Evolutionary conservation across 2,888 invertebrate genomes (phyloP), one percentile per base, ranked within the genome.

Genomic region (Ischnus inquisitorius): DNA sequence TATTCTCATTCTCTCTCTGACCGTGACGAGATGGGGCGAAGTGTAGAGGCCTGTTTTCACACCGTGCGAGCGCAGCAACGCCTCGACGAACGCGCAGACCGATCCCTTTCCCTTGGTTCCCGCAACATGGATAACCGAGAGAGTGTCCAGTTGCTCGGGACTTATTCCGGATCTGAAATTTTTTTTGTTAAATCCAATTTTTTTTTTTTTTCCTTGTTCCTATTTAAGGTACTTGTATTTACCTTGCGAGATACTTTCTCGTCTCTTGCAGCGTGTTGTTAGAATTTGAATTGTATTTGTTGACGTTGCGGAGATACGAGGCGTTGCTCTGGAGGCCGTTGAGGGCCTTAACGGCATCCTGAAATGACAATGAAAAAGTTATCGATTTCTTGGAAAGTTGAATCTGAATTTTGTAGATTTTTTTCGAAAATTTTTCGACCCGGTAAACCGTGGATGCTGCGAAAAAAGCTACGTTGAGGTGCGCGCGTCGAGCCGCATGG

Each of bases 91-190:
- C 0, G 99, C 98, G 92, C 99, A 98, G 0, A 99, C 98, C 19
- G 98, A 98, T 25, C 97, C 98, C 96, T 99, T 99, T 72, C 99
- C 99, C 94, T 99, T 99, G 0, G 99, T 99, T 10, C 99, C 99
- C 82, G 98, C 96, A 5, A 99, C 96, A 94, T 99, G 99, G 90
- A 99, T 98, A 57, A 98, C 95, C 75, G 97, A 97, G 19, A 99
- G 92, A 75, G 95, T 94, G 89, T 97, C 96, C 77, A 98, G 92
- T 85, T 96, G 95, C 0, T 96, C 94, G 22, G 96, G 84, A 0
- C 94, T 93, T 2, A 97, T 92, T 22, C 97, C 97, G 48, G 95
- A 95, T 83, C 96, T 95, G 71, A 62, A 85, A 10, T 19, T 34
- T 3, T 16, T 39, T 19, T n/a, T 4, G 34, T 28, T 6, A 22